Evolutionary conservation across 2,888 invertebrate genomes (phyloP).

Genomic region (Drosophila paramelanica): DNA sequence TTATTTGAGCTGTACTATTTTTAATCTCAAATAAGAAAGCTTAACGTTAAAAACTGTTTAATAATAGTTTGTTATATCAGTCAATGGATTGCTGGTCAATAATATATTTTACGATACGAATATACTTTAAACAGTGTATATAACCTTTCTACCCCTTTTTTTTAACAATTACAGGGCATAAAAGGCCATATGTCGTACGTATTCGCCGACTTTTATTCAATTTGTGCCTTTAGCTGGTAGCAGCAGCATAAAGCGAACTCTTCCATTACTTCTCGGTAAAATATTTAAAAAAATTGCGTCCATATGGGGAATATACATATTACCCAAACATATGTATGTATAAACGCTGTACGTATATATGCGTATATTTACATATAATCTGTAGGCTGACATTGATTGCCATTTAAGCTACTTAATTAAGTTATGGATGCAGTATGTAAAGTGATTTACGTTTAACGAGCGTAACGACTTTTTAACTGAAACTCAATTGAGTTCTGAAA

Average conservation of each 20-base stretch:
- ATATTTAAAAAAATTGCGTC: slow-evolving; percentile 16
- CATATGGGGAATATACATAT: neutral
- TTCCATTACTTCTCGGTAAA: slow-evolving; percentile 49
- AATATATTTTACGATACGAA: no score
- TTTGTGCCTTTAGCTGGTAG: slow-evolving; percentile 23
- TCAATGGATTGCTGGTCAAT: no score
- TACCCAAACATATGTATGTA: neutral
- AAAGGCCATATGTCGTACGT: slow-evolving; percentile 5
- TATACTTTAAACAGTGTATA: neutral
- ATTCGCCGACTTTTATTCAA: slow-evolving; percentile 39
- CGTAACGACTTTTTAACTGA: slow-evolving; percentile 70
- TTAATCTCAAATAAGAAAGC: no score
- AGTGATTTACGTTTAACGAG: slow-evolving; percentile 48
- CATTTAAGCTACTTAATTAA: slow-evolving; percentile 65
- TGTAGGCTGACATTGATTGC: slow-evolving; percentile 61
- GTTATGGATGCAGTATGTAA: slow-evolving; percentile 52
- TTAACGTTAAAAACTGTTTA: no score
- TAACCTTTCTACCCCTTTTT: neutral
- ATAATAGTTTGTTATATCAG: no score
- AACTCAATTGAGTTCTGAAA: slow-evolving; percentile 66
- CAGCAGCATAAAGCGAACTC: slow-evolving; percentile 8
- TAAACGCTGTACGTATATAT: neutral
- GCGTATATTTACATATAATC: slow-evolving; percentile 12
- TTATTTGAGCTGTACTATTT: no score
- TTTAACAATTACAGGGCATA: neutral